Evolutionary conservation across 2,113 vertebrate species (phyloP), one percentile per base, ranked within the genome.

Genomic region (Dromiciops gliroides): DNA sequence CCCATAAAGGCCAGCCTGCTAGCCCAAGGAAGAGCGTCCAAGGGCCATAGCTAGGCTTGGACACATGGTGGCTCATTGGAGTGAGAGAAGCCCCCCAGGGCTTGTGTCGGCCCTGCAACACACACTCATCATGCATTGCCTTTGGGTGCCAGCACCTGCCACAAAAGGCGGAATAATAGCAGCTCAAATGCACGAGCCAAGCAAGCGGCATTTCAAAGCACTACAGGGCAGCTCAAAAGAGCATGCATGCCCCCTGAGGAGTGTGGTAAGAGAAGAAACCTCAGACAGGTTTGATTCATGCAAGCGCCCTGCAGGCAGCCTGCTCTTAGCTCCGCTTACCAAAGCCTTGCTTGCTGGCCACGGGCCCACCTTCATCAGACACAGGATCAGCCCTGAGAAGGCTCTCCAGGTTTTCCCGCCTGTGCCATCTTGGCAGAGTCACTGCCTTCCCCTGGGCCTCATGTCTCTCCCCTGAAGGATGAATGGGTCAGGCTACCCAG

Each of bases 211-310:
- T 8, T 83, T 37, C 96, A 93, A 96, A 93, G n/a, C 28, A 90
- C 95, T 51, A 92, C 49, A 92, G 95, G 25, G 92, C 24, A n/a
- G 51, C 26, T 93, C 88, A 75, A 24, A 95, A 95, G 48, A 95
- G 95, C 95, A 96, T 93, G 95, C 95, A 96, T 93, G 50, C 22
- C 92, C 97, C 53, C 53, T 95, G 31, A n/a, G 47, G 47, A 95
- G 94, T 28, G 90, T 48, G 60, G 10, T 91, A 89, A 25, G 48
- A 53, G n/a, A 92, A 96, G 51, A 92, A 49, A 5, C 48, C 90
- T 92, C 10, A 88, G 51, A 83, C 16, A 94, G 89, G 50, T 25
- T 89, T 37, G 91, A 5, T 31, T 92, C 19, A 50, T 91, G 49
- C 93, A 89, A 93, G 44, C 53, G 50, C 90, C 89, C 28, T 5